Conservation (phyloP, 2,888 invertebrate genomes). For the Agonopterix alstromeriana region DNA sequence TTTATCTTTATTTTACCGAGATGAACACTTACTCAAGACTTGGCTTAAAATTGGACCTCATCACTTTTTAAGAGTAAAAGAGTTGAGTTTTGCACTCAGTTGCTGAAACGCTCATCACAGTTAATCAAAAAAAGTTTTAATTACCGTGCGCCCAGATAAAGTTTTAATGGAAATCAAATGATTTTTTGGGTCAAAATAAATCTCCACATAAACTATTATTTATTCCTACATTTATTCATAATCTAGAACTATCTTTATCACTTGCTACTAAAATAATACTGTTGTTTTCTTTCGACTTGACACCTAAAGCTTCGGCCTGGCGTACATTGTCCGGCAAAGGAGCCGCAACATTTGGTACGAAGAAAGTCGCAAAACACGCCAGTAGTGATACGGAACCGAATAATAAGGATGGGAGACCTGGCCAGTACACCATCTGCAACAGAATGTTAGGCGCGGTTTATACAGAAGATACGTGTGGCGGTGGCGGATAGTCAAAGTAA, state of each 20-base stretch:
- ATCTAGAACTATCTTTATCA: not conserved
- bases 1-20: too few relatives aligned
- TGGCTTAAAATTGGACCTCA: too few relatives aligned
- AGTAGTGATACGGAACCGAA: conserved; percentile 44
- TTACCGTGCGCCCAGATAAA: too few relatives aligned
- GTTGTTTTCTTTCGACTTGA: not conserved
- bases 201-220: too few relatives aligned
- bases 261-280: not conserved
- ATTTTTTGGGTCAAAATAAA: too few relatives aligned
- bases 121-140: too few relatives aligned
- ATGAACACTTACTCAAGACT: too few relatives aligned
- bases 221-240: not conserved
- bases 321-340: conserved; percentile 10
- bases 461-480: too few relatives aligned
- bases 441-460: not conserved
- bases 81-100: too few relatives aligned
- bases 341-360: conserved; percentile 20
- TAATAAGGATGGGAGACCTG: conserved; percentile 45
- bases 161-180: too few relatives aligned
- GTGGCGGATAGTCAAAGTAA: not conserved
- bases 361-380: conserved; percentile 43
- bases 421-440: conserved; percentile 50
- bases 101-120: too few relatives aligned
- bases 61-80: too few relatives aligned
- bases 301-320: conserved; percentile 10